Conservation (phyloP, 1,140 invertebrate genomes). For the Danaus plexippus region DNA sequence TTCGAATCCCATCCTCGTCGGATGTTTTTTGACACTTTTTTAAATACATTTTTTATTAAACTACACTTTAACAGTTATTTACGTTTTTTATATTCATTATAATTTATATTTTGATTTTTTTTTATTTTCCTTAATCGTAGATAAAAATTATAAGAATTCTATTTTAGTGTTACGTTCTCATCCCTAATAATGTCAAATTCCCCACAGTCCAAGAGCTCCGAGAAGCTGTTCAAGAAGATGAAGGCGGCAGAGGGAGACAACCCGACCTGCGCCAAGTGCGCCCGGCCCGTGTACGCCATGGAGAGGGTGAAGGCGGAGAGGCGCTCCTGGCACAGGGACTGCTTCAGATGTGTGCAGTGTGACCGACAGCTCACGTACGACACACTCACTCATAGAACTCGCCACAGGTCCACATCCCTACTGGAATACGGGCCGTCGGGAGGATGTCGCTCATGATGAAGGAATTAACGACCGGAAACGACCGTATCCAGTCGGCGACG, state of each 20-base stretch:
- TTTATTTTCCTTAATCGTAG: no score
- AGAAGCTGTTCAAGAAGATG: conserved; percentile 65
- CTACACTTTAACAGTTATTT: not conserved
- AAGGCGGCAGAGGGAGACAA: conserved; percentile 52
- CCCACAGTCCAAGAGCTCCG: conserved; percentile 60
- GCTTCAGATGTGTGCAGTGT: conserved; percentile 91
- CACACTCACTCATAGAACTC: no score
- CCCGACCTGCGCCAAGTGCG: conserved; percentile 83
- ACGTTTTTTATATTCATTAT: conserved; percentile 7
- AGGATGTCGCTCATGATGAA: no score
- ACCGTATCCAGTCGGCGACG: no score
- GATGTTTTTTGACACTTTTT: not conserved
- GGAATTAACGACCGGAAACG: no score
- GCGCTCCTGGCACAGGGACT: conserved; percentile 91
- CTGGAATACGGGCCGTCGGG: no score
- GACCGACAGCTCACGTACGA: conserved; percentile 88
- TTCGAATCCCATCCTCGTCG: conserved; percentile 56
- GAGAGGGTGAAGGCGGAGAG: conserved; percentile 92
- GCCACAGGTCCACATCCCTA: no score
- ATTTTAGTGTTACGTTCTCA: no score
- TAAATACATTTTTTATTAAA: conserved; percentile 6
- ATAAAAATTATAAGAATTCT: no score
- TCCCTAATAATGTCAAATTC: not conserved
- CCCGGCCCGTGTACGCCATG: conserved; percentile 94
- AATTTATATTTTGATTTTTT: not conserved